phyloP scores from a whole-genome alignment of 2,797 vertebrate genomes.

The Euphonia xanthogaster region DNA sequence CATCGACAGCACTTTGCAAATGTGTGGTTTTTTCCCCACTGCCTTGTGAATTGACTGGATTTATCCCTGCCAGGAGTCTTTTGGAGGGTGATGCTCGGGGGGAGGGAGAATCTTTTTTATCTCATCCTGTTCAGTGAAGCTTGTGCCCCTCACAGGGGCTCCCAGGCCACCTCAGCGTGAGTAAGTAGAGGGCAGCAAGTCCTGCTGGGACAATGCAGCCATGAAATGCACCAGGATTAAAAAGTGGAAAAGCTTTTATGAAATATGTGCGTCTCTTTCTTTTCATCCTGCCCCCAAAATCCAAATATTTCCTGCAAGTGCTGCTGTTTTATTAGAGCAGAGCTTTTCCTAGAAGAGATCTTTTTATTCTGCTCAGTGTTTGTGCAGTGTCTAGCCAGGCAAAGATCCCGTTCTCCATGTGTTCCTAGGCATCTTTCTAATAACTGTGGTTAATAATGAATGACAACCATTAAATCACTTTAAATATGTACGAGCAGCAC shows the following conservation, averaged over 20 bases:
- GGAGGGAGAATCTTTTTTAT: not conserved
- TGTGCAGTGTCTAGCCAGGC: not conserved
- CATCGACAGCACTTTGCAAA: not conserved
- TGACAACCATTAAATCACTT: conserved; percentile 65
- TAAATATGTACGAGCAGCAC: conserved; percentile 28
- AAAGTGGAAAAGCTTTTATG: not conserved
- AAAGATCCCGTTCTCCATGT: not conserved
- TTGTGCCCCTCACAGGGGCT: not conserved
- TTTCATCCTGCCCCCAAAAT: not conserved
- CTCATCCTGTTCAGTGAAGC: not conserved
- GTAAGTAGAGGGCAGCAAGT: not conserved
- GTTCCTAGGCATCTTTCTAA: conserved; percentile 33
- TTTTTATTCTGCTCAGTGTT: conserved; percentile 13
- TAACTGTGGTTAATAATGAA: conserved; percentile 65
- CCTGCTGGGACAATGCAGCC: not conserved
- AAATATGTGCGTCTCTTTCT: not conserved
- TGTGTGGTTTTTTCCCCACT: not conserved
- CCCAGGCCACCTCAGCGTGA: not conserved
- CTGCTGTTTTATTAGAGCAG: not conserved
- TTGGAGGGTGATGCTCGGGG: not conserved
- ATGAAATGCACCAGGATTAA: not conserved
- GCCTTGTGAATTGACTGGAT: not conserved
- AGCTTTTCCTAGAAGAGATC: conserved; percentile 37
- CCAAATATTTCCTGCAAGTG: not conserved
- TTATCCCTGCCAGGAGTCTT: not conserved